A percentile compares a stretch with the other conserved stretches of the same genome.
phyloP scores from a whole-genome alignment of 2,888 invertebrate genomes.

The Subacronicta megacephala region DNA sequence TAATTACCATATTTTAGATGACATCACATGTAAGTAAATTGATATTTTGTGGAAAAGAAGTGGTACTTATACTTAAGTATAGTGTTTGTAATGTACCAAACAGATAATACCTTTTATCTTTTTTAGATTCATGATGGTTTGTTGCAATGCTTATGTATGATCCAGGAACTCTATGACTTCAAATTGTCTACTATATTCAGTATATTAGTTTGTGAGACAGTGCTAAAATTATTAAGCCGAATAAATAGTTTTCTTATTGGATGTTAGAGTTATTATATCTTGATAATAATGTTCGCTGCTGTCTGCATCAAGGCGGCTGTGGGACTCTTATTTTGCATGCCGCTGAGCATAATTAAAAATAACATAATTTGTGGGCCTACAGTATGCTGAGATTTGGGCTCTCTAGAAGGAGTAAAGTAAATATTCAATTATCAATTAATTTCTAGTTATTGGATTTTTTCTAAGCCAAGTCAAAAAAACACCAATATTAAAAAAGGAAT shows the following conservation, averaged over 20 bases:
- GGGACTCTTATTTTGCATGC: neutral
- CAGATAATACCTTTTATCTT: no score
- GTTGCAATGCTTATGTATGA: constrained; percentile 20
- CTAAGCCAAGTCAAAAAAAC: no score
- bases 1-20: constrained; percentile 33
- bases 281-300: neutral
- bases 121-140: neutral
- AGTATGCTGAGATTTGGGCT: no score
- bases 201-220: neutral
- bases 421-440: no score
- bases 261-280: neutral
- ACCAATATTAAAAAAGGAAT: no score
- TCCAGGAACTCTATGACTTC: constrained; percentile 34
- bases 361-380: no score
- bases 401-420: no score
- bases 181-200: constrained; percentile 5
- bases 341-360: no score
- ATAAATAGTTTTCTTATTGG: neutral
- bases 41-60: constrained; percentile 5
- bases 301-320: neutral
- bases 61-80: neutral
- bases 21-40: constrained; percentile 29
- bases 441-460: no score
- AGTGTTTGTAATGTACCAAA: neutral
- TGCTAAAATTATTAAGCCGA: neutral